Conservation (phyloP, 1,140 invertebrate genomes). For the Rhyzopertha dominica region DNA sequence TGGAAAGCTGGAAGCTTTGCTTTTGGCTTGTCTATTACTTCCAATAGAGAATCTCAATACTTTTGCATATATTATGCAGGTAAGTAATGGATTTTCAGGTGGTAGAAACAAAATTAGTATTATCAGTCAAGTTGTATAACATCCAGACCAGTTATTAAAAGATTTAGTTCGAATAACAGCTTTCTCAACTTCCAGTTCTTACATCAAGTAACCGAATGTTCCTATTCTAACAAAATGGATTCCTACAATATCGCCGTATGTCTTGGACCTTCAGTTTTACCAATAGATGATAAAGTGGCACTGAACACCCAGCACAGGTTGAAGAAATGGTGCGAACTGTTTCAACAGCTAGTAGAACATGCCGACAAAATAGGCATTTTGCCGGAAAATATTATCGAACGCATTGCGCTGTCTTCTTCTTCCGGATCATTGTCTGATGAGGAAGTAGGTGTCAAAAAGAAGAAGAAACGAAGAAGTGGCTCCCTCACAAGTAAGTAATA, state of each 20-base stretch:
- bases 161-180: no score
- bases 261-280: slow-evolving; percentile 77
- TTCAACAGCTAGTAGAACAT: slow-evolving; percentile 71
- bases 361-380: slow-evolving; percentile 66
- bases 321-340: slow-evolving; percentile 39
- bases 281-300: slow-evolving; percentile 51
- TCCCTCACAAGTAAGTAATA: slow-evolving; percentile 66
- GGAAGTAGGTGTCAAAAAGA: slow-evolving; percentile 52
- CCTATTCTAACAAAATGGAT: slow-evolving; percentile 75
- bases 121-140: not conserved
- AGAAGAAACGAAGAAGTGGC: slow-evolving; percentile 72
- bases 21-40: slow-evolving; percentile 60
- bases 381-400: slow-evolving; percentile 53
- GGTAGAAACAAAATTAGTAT: no score
- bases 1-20: slow-evolving; percentile 50
- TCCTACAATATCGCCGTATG: slow-evolving; percentile 74
- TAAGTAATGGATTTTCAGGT: slow-evolving; percentile 20
- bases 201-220: slow-evolving; percentile 53
- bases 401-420: slow-evolving; percentile 49
- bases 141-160: no score
- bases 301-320: slow-evolving; percentile 33
- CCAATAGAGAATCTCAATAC: slow-evolving; percentile 61
- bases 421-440: slow-evolving; percentile 35
- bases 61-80: slow-evolving; percentile 63
- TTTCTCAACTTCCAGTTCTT: slow-evolving; percentile 56